Base-by-base conservation (phyloP, 2,797 vertebrate species). In the Malurus splendens region DNA sequence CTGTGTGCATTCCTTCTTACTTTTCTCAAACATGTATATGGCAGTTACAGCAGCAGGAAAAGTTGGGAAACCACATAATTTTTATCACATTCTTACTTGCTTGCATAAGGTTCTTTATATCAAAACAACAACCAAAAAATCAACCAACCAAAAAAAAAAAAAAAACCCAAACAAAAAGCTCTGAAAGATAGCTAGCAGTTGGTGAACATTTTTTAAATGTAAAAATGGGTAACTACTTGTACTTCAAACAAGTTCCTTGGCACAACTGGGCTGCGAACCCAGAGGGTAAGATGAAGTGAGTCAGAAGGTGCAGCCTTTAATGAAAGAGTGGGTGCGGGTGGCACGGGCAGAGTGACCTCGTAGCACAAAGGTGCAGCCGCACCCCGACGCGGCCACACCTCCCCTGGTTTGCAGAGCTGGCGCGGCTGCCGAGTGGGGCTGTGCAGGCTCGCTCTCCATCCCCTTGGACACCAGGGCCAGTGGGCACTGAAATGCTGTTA, bases 391-490 rank as follows among this genome's bases (percentile, higher is more conserved):
- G 1, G 36, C 44, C 3, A 0, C 55, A 16, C 13, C 9, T 52
- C 23, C 3, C 14, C 39, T 6, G 70, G 10, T 2, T 22, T 57
- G 33, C 1, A 2, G 38, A 33, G 44, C 39, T 9, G 32, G 15
- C 1, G 15, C 2, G 48, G 66, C 56, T 4, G 3, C 0, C 2
- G 24, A 19, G 60, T 0, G 0, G 10, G 32, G 17, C 22, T 1
- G 1, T 2, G 30, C 23, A 1, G 16, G 14, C 41, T 33, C 1
- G 1, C 28, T 11, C 23, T 11, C 12, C 1, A 2, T 23, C 20
- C 24, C n/a, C 23, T 24, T 6, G 23, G 28, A 9, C n/a, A 8
- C 7, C 3, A 3, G 3, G 3, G 8, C 6, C 2, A 2, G 12
- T 1, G 12, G 11, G 50, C 30, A 13, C 32, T 0, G 6, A 54